Base-by-base conservation (phyloP, 2,797 vertebrate genomes). In the Erethizon dorsatum region DNA sequence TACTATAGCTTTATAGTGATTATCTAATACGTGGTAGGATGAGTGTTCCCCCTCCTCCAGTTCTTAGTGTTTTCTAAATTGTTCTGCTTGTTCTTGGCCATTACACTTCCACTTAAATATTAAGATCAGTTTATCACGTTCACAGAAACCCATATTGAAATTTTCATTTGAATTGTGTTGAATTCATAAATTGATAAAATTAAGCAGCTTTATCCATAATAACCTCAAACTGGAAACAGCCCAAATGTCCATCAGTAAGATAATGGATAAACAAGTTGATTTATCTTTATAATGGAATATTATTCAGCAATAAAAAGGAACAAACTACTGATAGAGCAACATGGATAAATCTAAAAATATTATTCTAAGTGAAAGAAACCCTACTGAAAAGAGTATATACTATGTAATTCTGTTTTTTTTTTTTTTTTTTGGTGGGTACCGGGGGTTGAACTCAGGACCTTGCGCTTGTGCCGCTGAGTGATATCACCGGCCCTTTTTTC, bases 111-210 rank as follows among this genome's bases (percentile, higher is more conserved):
- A 12, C 75, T 84, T 94, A 84, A 84, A 79, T 75, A 84, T 87
- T 80, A 84, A 45, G 22, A 83, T 94, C 45, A 84, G 13, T 52
- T 90, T 95, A 79, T 73, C 83, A 83, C 57, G 33, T 79, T 93
- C 41, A 73, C n/a, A 83, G n/a, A 65, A 90, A 87, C 8, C 2
- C 41, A 80, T 41, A 18, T 45, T 65, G 56, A n/a, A 20, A 84
- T 78, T 95, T 85, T 94, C 71, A 85, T 75, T 78, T 54, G 79
- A 92, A 69, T 83, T 77, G 52, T 37, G 18, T 79, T 94, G 69
- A 69, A 78, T 94, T 91, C 45, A 52, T 83, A 88, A 28, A 78
- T 83, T 52, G 18, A 86, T 12, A 33, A 86, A 61, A 41, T 67
- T 56, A 37, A 31, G 52, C 26, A 82, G 7, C 57, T 80, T 90